Base-by-base conservation (phyloP, 2,113 vertebrate genomes). In the Deroptyus accipitrinus region DNA sequence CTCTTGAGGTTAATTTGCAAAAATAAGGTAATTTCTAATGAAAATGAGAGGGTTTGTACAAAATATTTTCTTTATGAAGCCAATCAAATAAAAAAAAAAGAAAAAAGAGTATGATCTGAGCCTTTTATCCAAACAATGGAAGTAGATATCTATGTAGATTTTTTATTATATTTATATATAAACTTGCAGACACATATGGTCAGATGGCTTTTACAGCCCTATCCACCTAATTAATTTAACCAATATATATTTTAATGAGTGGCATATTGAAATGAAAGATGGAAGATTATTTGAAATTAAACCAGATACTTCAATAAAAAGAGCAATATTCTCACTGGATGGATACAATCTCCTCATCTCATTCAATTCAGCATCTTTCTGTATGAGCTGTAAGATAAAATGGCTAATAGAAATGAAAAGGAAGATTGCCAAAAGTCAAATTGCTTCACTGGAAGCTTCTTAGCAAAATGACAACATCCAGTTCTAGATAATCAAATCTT, bases 401-500 rank as follows among this genome's bases (percentile, higher is more conserved):
- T 92, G 57, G 86, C 59, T 86, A 88, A 89, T 48, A 88, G 52
- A 48, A 82, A 68, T 81, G 16, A 85, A 87, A 94, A 94, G 52
- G 77, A 76, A 33, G 37, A 57, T 57, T 87, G 93, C 80, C 84
- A 88, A 68, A 88, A 83, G 61, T 86, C 77, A 86, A 8, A 68
- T 68, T 93, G 76, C 73, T 77, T 95, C 52, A 78, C 39, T 66
- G 88, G 73, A 42, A 90, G 44, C 85, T 96, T 91, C 80, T 84
- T 78, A 96, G 55, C 19, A 57, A 91, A 95, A 85, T 96, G 79
- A 62, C 84, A 84, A 79, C 51, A 92, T 84, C 49, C 37, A 87
- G 55, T 83, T 92, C 87, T 80, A 84, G 48, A 51, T 82, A 95
- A 96, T 96, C 95, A 87, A 73, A 75, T 72, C 61, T 78, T 93